Evolutionary conservation across 2,888 invertebrate genomes (phyloP).

Genomic region (Diaphora mendica): DNA sequence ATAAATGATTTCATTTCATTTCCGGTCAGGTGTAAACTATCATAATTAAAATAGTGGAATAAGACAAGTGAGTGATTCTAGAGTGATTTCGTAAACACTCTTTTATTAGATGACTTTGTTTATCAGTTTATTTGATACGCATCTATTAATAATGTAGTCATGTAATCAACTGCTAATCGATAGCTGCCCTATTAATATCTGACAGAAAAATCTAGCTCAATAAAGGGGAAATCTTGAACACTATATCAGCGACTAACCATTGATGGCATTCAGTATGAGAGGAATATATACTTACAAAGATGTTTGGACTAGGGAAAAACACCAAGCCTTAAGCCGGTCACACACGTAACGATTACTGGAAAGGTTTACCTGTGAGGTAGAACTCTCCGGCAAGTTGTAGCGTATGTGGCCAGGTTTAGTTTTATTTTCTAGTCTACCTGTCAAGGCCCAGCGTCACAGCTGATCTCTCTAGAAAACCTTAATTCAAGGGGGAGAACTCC

Average conservation of each 20-base stretch:
- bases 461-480: background rate
- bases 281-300: background rate
- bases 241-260: background rate
- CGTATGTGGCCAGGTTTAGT: background rate
- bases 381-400: no score
- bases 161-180: background rate
- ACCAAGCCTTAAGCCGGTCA: background rate
- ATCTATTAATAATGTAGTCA: background rate
- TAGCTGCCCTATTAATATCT: no score
- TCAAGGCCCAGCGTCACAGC: background rate
- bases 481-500: background rate
- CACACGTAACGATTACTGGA: no score
- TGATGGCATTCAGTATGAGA: background rate
- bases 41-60: no score
- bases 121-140: no score
- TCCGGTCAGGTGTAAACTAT: no score
- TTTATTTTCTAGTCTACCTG: no score
- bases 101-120: no score
- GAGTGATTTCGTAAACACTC: no score
- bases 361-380: no score
- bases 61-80: no score
- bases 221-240: background rate
- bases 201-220: background rate
- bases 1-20: no score
- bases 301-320: background rate